Evolutionary conservation across 2,113 vertebrate species (phyloP).

Genomic region (Crotalus viridis): DNA sequence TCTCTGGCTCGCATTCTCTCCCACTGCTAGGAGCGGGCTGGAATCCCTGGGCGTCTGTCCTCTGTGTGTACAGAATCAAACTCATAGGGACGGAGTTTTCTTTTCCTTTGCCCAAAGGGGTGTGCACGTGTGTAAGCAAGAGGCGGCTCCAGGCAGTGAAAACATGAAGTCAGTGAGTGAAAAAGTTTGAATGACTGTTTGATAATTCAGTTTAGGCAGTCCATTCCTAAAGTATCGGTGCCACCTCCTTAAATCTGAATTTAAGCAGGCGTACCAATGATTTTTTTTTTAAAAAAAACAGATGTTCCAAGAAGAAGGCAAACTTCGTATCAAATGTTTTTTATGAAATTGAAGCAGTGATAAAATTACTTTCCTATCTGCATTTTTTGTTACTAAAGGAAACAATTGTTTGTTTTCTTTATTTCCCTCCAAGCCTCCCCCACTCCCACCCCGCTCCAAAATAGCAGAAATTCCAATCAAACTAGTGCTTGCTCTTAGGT

Average conservation of each 20-base stretch:
- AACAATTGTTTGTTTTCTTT: not conserved
- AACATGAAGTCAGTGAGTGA: constrained; percentile 32
- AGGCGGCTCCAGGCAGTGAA: constrained; percentile 28
- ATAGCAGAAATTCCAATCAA: not conserved
- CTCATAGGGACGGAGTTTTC: not conserved
- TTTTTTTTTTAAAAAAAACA: not conserved
- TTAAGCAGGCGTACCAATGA: not conserved
- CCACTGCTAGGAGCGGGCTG: not conserved
- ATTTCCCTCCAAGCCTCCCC: not conserved
- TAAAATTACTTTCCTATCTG: not conserved
- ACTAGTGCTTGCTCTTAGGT: not conserved
- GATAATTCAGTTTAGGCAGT: not conserved
- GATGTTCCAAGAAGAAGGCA: not conserved
- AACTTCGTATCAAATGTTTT: not conserved
- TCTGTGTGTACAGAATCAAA: not conserved
- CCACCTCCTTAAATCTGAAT: constrained; percentile 15
- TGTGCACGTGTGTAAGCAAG: constrained; percentile 5
- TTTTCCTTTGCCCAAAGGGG: constrained; percentile 46
- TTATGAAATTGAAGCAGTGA: not conserved
- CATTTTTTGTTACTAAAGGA: constrained; percentile 1
- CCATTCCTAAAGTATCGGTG: not conserved
- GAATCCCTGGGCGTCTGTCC: not conserved
- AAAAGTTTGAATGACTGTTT: not conserved
- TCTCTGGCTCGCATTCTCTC: constrained; percentile 28
- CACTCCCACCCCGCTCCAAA: not conserved